A percentile compares a stretch with the other conserved stretches of the same genome.
Evolutionary conservation across 2,113 vertebrate species (phyloP).

Genomic region (Strigops habroptila): DNA sequence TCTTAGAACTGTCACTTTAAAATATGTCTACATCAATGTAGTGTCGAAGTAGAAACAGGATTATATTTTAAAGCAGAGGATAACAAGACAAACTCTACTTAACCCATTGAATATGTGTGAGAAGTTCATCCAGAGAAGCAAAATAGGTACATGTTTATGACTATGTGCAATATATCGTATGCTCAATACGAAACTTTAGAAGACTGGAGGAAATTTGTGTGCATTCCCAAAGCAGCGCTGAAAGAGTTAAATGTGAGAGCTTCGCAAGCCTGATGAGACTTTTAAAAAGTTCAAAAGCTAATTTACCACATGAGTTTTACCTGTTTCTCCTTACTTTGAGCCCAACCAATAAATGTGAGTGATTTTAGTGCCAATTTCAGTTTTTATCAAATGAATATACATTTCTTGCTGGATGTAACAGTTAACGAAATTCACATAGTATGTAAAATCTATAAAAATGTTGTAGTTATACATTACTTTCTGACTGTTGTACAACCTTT

Average conservation of each 20-base stretch:
- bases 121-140: not conserved
- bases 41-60: not conserved
- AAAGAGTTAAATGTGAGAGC: not conserved
- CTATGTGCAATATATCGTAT: not conserved
- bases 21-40: not conserved
- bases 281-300: not conserved
- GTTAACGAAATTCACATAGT: constrained; percentile 50
- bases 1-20: constrained; percentile 1
- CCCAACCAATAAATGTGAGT: constrained; percentile 8
- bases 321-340: not conserved
- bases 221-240: not conserved
- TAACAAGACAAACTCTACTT: not conserved
- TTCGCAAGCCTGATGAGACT: not conserved
- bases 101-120: not conserved
- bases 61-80: constrained; percentile 11
- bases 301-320: not conserved
- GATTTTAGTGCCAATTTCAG: constrained; percentile 24
- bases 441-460: constrained; percentile 55
- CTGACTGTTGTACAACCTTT: constrained; percentile 36
- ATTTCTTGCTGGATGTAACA: not conserved
- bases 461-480: constrained; percentile 51
- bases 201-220: not conserved
- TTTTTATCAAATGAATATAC: constrained; percentile 39
- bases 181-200: not conserved
- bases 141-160: not conserved